Conservation (phyloP, 2,888 invertebrate genomes). For the Synergus japonicus region DNA sequence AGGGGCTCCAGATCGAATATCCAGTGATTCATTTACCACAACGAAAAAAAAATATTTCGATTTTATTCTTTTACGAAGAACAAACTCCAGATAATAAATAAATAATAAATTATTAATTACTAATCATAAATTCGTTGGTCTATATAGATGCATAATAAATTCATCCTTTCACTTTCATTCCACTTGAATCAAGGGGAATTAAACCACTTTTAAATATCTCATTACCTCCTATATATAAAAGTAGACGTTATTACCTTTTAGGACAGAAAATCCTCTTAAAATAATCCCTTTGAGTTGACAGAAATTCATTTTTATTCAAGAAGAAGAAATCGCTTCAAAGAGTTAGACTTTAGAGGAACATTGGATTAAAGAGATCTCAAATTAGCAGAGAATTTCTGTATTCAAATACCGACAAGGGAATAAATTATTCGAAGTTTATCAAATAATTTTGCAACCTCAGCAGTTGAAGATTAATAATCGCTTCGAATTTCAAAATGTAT, state of each 20-base stretch:
- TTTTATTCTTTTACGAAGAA: background rate
- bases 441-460: background rate
- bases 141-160: background rate
- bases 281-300: constrained; percentile 10
- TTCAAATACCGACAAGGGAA: background rate
- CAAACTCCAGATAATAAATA: background rate
- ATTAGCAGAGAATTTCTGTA: background rate
- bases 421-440: background rate
- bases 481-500: background rate
- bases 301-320: constrained; percentile 20
- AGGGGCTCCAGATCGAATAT: background rate
- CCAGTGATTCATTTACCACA: background rate
- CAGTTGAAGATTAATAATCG: no score
- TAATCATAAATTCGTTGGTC: background rate
- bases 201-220: background rate
- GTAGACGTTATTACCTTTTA: background rate
- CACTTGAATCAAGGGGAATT: background rate
- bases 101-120: background rate
- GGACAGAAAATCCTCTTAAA: constrained; percentile 7
- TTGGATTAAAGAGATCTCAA: background rate
- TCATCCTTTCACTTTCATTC: background rate
- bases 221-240: background rate
- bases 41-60: no score
- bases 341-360: background rate
- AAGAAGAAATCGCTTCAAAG: constrained; percentile 24